phyloP scores from a whole-genome alignment of 2,888 invertebrate species.

The Balanococcus diminutus region DNA sequence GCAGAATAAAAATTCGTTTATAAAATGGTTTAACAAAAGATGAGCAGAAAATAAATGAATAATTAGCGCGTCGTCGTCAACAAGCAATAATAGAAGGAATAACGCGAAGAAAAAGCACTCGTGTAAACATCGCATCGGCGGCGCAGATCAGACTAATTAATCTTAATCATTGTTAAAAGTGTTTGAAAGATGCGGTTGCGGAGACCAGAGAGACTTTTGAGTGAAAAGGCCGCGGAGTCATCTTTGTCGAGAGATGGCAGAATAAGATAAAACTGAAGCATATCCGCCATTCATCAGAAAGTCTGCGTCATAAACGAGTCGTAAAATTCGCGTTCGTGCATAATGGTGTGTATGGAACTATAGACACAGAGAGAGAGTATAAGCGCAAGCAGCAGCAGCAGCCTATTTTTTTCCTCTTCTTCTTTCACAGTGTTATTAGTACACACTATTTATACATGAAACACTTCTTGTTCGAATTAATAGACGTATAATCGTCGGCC shows the following conservation, averaged over 20 bases:
- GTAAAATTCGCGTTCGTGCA: not conserved
- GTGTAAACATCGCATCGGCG: not conserved
- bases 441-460: not conserved
- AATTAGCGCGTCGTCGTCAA: not conserved
- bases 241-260: not conserved
- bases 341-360: not conserved
- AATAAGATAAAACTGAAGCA: not conserved
- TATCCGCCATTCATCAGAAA: not conserved
- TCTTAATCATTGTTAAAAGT: not conserved
- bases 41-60: not conserved
- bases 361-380: too few relatives aligned
- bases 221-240: too few relatives aligned
- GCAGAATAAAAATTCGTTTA: too few relatives aligned
- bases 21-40: not conserved
- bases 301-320: conserved; percentile 25
- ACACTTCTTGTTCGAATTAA: conserved; percentile 40
- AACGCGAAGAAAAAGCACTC: too few relatives aligned
- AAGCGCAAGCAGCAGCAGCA: too few relatives aligned
- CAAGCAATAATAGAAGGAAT: too few relatives aligned
- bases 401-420: not conserved
- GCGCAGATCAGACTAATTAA: not conserved
- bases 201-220: not conserved
- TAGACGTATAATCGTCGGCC: conserved; percentile 40
- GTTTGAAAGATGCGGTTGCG: not conserved
- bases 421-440: too few relatives aligned